A percentile compares a stretch with the other conserved stretches of the same genome.
Evolutionary conservation across 2,888 invertebrate genomes (phyloP).

Genomic region (Trypoxylon attenuatum): DNA sequence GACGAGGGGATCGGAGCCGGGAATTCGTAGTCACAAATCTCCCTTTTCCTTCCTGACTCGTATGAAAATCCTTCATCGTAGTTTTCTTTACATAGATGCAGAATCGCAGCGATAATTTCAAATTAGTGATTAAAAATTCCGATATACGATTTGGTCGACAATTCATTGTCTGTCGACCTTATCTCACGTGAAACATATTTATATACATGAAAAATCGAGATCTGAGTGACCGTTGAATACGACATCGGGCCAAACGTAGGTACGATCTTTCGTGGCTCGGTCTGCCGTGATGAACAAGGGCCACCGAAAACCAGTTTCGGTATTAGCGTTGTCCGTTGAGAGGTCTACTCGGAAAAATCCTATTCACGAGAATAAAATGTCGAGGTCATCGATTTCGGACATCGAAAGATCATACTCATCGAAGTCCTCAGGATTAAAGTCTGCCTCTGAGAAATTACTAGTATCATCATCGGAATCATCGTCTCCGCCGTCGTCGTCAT

Average conservation of each 20-base stretch:
- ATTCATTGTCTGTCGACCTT: no score
- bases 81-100: no score
- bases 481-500: slow-evolving; percentile 58
- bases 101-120: not conserved
- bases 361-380: slow-evolving; percentile 63
- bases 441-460: slow-evolving; percentile 56
- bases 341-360: no score
- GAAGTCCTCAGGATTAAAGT: no score
- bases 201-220: not conserved
- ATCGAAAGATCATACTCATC: slow-evolving; percentile 58
- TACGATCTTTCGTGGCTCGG: not conserved
- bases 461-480: slow-evolving; percentile 66
- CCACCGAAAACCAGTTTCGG: not conserved
- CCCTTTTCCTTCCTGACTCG: not conserved
- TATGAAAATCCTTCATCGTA: not conserved
- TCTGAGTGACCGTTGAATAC: not conserved
- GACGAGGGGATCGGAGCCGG: no score
- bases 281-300: not conserved
- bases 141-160: not conserved
- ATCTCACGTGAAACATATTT: not conserved
- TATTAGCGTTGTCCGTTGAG: no score
- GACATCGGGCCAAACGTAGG: not conserved
- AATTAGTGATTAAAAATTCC: not conserved
- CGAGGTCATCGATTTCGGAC: slow-evolving; percentile 65
- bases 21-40: no score